These are phyloP conservation scores for Drosophila quinaria DNA, from an alignment of 2,888 invertebrate species.

Conservation along the genomic window DNA sequence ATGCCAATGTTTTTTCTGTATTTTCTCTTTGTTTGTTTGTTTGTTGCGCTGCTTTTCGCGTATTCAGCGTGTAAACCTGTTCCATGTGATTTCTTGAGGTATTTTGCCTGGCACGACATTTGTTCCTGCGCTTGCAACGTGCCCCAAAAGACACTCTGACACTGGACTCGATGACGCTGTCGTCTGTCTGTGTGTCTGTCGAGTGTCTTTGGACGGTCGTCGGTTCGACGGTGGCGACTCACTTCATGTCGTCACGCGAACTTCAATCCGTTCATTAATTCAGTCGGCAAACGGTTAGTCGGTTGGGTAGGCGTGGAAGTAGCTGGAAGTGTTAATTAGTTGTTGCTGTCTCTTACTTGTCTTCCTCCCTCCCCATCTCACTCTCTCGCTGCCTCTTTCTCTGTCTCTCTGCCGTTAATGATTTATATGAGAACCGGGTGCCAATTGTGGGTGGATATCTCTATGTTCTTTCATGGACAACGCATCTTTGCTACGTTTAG, in stretches of 20 bases:
- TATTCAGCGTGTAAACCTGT: constrained; percentile 60
- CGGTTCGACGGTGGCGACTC: constrained; percentile 37
- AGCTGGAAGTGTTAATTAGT: constrained; percentile 80
- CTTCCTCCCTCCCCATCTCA: background rate
- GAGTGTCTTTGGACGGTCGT: constrained; percentile 7
- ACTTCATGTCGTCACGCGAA: constrained; percentile 80
- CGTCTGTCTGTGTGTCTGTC: background rate
- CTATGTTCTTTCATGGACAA: constrained; percentile 6
- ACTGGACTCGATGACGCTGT: constrained; percentile 31
- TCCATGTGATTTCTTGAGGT: constrained; percentile 68
- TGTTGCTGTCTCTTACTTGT: constrained; percentile 60
- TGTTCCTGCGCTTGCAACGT: constrained; percentile 63
- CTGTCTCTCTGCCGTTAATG: constrained; percentile 23
- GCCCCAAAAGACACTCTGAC: constrained; percentile 50
- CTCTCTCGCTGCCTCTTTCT: background rate
- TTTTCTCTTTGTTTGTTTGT: constrained; percentile 21
- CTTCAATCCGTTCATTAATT: constrained; percentile 79
- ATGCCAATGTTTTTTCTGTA: constrained; percentile 59
- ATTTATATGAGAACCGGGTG: constrained; percentile 46
- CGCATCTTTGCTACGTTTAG: constrained; percentile 13
- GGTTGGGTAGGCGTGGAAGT: constrained; percentile 75
- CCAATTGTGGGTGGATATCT: constrained; percentile 48
- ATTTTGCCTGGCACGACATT: constrained; percentile 80
- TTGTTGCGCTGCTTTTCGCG: constrained; percentile 40
- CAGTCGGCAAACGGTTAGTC: constrained; percentile 75